A percentile compares a stretch with the other conserved stretches of the same genome.
Conservation (phyloP, 2,113 vertebrate species). For the Saccopteryx leptura region DNA sequence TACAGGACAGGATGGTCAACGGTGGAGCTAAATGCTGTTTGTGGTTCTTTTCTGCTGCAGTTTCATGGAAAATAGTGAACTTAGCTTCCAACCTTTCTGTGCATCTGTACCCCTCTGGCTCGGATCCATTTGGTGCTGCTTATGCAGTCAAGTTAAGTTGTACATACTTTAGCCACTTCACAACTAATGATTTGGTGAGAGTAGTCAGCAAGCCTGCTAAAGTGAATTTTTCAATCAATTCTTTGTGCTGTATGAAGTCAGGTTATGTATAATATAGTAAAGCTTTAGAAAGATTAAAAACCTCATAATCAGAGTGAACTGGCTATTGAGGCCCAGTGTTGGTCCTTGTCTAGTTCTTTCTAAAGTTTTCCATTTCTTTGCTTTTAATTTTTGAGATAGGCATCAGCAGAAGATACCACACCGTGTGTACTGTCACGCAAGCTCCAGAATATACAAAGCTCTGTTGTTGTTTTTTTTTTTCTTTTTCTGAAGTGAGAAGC, state of each 20-base stretch:
- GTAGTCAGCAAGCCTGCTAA: background rate
- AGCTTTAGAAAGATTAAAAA: background rate
- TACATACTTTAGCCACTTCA: background rate
- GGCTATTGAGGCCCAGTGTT: background rate
- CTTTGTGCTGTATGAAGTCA: background rate
- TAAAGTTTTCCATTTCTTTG: background rate
- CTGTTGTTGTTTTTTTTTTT: background rate
- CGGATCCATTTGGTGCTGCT: background rate
- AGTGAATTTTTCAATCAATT: background rate
- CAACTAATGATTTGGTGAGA: background rate
- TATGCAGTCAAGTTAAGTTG: background rate
- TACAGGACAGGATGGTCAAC: conserved; percentile 81
- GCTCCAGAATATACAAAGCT: background rate
- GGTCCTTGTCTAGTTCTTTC: background rate
- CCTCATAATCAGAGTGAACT: background rate
- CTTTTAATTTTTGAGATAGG: background rate
- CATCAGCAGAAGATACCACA: background rate
- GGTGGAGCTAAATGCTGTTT: conserved; percentile 79
- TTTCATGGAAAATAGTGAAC: conserved; percentile 74
- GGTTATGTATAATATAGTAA: background rate
- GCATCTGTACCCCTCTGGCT: conserved; percentile 58
- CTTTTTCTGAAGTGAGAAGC: too few species aligned
- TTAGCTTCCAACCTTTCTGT: conserved; percentile 68
- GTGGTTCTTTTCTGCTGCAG: conserved; percentile 68
- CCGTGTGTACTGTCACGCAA: background rate